Conservation (phyloP, 2,113 vertebrate genomes). For the Cryptomyrus ogoouensis region DNA sequence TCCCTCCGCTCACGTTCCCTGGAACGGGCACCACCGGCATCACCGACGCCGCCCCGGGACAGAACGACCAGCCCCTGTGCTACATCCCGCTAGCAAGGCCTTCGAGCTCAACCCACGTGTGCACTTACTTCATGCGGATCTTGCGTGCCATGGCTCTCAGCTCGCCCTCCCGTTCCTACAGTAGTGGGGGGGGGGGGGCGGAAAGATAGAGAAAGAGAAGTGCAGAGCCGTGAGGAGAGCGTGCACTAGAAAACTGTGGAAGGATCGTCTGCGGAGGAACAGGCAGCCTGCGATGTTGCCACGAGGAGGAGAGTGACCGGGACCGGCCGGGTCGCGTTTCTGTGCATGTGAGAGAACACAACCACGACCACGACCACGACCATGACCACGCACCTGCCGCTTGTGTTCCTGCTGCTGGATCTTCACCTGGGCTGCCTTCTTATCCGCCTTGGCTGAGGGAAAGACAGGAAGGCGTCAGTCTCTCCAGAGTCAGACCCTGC, state of each 20-base stretch:
- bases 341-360: not conserved
- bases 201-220: slow-evolving; percentile 3
- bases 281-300: not conserved
- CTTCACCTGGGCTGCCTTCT: slow-evolving; percentile 85
- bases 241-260: not conserved
- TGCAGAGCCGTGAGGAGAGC: not conserved
- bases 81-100: not conserved
- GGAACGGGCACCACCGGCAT: slow-evolving; percentile 25
- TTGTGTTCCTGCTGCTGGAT: slow-evolving; percentile 85
- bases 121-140: slow-evolving; percentile 87
- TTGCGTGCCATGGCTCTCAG: slow-evolving; percentile 90
- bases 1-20: slow-evolving; percentile 85
- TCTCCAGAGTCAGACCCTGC: not conserved
- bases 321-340: not conserved
- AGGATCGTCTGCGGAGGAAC: not conserved
- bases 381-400: slow-evolving; percentile 64
- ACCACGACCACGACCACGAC: too few species aligned
- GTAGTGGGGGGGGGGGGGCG: not conserved
- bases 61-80: not conserved
- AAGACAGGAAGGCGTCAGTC: not conserved
- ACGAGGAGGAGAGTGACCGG: not conserved
- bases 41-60: not conserved
- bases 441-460: slow-evolving; percentile 82
- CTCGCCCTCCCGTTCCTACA: slow-evolving; percentile 84
- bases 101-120: not conserved